Evolutionary conservation across 2,113 vertebrate genomes (phyloP).

Genomic region (Odocoileus virginianus): DNA sequence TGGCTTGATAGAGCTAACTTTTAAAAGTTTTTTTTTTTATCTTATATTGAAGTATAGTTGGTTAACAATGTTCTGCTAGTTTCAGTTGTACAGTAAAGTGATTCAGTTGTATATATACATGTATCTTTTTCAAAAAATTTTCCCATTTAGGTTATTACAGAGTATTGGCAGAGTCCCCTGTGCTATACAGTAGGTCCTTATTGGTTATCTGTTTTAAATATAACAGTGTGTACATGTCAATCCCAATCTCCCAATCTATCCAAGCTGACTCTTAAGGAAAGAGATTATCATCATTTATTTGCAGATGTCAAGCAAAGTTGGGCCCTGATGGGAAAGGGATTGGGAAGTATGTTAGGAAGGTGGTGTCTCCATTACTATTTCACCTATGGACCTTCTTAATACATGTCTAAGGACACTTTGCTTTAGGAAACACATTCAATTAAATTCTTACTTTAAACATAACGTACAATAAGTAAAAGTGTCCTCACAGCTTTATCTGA

Average conservation of each 20-base stretch:
- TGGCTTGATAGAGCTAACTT: neutral
- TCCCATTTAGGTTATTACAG: neutral
- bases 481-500: neutral
- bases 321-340: neutral
- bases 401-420: neutral
- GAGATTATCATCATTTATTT: neutral
- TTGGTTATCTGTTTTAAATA: neutral
- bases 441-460: neutral
- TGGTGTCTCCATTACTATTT: neutral
- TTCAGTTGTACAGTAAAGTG: neutral
- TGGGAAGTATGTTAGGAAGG: neutral
- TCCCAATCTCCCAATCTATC: neutral
- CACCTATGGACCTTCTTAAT: neutral
- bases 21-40: neutral
- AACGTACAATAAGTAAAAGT: neutral
- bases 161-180: neutral
- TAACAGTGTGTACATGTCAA: neutral
- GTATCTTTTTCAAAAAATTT: neutral
- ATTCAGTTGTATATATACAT: neutral
- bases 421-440: neutral
- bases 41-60: neutral
- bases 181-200: neutral
- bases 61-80: neutral
- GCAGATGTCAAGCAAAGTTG: neutral
- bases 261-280: neutral